Percentiles rank a stretch among this genome's conserved stretches.
Evolutionary conservation across 2,113 vertebrate genomes (phyloP).

Genomic region (Lophura nycthemera): DNA sequence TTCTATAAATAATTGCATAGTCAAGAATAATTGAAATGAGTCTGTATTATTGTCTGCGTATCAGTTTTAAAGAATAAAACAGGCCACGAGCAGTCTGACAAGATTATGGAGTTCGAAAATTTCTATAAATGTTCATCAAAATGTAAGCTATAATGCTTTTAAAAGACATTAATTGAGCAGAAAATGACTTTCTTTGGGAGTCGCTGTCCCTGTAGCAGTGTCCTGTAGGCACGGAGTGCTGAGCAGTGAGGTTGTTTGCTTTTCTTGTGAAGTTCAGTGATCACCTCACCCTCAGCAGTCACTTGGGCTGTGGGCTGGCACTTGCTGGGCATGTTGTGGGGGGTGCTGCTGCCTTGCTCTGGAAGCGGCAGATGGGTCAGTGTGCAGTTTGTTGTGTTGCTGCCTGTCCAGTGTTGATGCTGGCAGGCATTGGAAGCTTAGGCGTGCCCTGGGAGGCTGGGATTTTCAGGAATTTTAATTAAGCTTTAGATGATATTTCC

Average conservation of each 20-base stretch:
- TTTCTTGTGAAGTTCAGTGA: background rate
- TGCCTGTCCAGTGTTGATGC: background rate
- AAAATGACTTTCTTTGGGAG: accelerated
- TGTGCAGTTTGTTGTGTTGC: too few relatives aligned
- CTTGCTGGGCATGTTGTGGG: accelerated
- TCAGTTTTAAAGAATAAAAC: background rate
- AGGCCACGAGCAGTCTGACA: background rate
- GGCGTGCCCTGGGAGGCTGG: background rate
- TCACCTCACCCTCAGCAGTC: too few relatives aligned
- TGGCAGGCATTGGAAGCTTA: background rate
- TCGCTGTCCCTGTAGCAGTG: accelerated
- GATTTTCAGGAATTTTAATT: background rate
- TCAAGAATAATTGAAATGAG: background rate
- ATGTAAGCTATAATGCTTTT: background rate
- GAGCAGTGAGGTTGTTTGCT: accelerated
- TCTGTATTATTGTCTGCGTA: background rate
- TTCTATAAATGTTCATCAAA: accelerated
- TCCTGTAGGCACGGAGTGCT: background rate
- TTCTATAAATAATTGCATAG: background rate
- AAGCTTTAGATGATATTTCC: background rate
- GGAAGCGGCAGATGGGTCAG: background rate
- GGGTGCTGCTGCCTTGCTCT: accelerated
- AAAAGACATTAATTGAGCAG: background rate
- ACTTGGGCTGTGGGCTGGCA: background rate
- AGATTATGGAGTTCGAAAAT: background rate